Evolutionary conservation across 1,140 invertebrate species (phyloP).

Genomic region (Drosophila burlai): DNA sequence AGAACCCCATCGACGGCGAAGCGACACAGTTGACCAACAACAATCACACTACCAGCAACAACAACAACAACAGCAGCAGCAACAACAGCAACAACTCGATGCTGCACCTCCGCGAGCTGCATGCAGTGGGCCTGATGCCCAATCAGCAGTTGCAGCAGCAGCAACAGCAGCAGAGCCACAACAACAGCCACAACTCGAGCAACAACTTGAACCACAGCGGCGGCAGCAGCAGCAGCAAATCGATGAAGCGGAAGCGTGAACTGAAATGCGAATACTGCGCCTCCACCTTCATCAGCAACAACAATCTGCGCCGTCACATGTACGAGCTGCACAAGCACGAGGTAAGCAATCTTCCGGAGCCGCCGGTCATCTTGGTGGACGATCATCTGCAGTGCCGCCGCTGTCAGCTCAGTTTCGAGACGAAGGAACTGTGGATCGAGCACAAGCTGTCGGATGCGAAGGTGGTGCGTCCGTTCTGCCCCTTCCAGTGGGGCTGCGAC

Average conservation of each 20-base stretch:
- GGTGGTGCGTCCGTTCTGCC: conserved; percentile 75
- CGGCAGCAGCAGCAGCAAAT: conserved; percentile 52
- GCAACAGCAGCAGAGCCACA: conserved; percentile 46
- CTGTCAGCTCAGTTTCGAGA: conserved; percentile 71
- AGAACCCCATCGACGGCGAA: conserved; percentile 82
- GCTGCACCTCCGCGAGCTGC: conserved; percentile 76
- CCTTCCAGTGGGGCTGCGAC: conserved; percentile 85
- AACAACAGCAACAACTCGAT: conserved; percentile 61
- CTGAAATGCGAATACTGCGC: conserved; percentile 83
- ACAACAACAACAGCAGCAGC: conserved; percentile 64
- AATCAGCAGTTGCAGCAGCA: conserved; percentile 43
- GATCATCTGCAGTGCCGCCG: conserved; percentile 64
- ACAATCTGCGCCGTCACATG: conserved; percentile 83
- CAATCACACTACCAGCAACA: conserved; percentile 68
- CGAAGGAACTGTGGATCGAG: conserved; percentile 80
- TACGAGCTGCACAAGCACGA: conserved; percentile 84
- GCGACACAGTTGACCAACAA: conserved; percentile 68
- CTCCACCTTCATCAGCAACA: conserved; percentile 83
- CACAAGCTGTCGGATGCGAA: conserved; percentile 81
- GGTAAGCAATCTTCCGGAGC: conserved; percentile 70
- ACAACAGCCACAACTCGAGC: conserved; percentile 34
- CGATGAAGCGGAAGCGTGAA: conserved; percentile 80
- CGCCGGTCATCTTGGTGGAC: conserved; percentile 74
- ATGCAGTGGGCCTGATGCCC: conserved; percentile 84
- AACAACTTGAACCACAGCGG: conserved; percentile 27